Conservation (phyloP, 2,888 invertebrate species). For the Noctua pronuba region DNA sequence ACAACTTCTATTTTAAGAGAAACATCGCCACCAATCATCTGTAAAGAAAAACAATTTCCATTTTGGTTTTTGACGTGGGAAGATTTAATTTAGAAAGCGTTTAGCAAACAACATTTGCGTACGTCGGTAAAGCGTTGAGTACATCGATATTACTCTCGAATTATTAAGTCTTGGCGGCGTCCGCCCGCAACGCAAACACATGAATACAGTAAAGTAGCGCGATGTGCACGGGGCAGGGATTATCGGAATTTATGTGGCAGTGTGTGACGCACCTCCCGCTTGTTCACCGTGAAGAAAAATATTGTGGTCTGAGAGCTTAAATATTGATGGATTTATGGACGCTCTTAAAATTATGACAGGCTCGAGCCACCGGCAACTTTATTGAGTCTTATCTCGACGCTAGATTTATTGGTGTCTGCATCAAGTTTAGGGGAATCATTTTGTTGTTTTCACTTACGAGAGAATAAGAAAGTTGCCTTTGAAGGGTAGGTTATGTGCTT, state of each 20-base stretch:
- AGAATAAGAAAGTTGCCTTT: constrained; percentile 63
- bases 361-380: constrained; percentile 83
- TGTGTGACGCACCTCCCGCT: constrained; percentile 85
- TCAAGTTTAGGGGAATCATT: constrained; percentile 80
- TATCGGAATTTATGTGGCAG: constrained; percentile 88
- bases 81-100: constrained; percentile 46
- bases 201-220: constrained; percentile 83
- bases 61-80: constrained; percentile 31
- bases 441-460: constrained; percentile 77
- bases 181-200: constrained; percentile 84
- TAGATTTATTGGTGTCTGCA: constrained; percentile 84
- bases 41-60: constrained; percentile 29
- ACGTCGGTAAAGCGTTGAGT: constrained; percentile 71
- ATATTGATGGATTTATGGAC: constrained; percentile 90
- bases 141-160: constrained; percentile 80
- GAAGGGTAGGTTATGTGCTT: constrained; percentile 37
- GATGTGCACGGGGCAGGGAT: constrained; percentile 83
- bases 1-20: constrained; percentile 20
- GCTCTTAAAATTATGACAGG: constrained; percentile 88
- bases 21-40: not conserved
- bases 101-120: constrained; percentile 47
- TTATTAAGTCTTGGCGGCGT: constrained; percentile 84
- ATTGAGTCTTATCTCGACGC: constrained; percentile 85
- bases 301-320: constrained; percentile 87
- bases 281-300: constrained; percentile 83